Evolutionary conservation across 2,888 invertebrate species (phyloP), one percentile per base, ranked within the genome.

Genomic region (Blera fallax): DNA sequence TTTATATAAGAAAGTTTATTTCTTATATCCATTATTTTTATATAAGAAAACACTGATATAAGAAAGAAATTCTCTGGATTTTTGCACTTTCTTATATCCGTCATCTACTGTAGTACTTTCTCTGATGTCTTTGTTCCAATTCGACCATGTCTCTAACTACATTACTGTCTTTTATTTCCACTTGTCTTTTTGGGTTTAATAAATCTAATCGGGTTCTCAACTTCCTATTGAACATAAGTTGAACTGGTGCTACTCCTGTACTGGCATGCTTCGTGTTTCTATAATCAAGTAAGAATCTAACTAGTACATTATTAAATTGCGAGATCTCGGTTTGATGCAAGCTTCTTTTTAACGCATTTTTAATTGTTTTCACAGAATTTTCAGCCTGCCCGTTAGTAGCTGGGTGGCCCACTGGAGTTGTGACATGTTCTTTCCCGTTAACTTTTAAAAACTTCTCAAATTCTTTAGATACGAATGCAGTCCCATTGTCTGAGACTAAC

Each of bases 401-500:
- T 0, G 87, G 85, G 16, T 87, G 43, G 2, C 81, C 83, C 0
- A 83, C 78, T 14, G 87, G 87, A 27, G 45, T 67, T 64, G 67
- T 85, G 34, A 85, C 52, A 16, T 87, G 81, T 32, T 72, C 69
- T 67, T 85, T 85, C 7, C 87, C 81, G 74, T 80, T 87, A 18
- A 64, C 29, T 27, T 87, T 40, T 18, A 87, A 82, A 74, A 87
- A 88, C 4, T 14, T 3, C 16, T 64, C 18, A 56, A 89, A 88
- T 70, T 89, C 87, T n/a, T 73, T 70, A 5, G 88, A 89, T 2
- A 83, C 84, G 84, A 89, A 89, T 27, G 87, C 67, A 7, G 83
- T 82, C 18, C 88, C 88, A 50, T 88, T 89, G 64, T 88, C 88
- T 5, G 40, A 88, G 24, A 88, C 88, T 7, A 89, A 43, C 6